Evolutionary conservation across 1,140 invertebrate genomes (phyloP), one percentile per base, ranked within the genome.

Genomic region (Zelostemma sp.): DNA sequence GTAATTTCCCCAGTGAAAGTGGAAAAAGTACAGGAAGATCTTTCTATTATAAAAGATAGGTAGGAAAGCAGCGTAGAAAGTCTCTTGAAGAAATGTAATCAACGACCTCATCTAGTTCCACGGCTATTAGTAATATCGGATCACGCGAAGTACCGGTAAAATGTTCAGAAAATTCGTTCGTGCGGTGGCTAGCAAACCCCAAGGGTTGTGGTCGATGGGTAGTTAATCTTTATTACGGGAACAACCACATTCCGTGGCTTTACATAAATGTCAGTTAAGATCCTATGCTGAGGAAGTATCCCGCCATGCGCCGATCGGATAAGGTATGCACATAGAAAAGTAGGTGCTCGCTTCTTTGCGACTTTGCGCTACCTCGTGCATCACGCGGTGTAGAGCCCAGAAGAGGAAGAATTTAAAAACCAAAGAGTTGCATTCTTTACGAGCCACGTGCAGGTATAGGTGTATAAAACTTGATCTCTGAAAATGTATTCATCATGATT

Each of bases 191-290:
- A 12, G 19, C 19, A 21, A 21, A 28, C 19, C 21, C 6, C 21
- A 14, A 25, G 21, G 46, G 46, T 25, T 2, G 46, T 21, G 46
- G 19, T 11, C 46, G 46, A 17, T 48, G 19, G 46, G 46, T 28
- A 53, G 16, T 45, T 55, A 45, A 31, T 55, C 21, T 28, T 54
- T 54, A 41, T 43, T 43, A 55, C 18, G 38, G 38, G 21, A 45
- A 55, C 51, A 14, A 45, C n/a, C 38, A 45, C 51, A 55, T 55
- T 55, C 33, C 50, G 33, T 21, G 35, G 50, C 50, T 53, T 53
- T 53, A 53, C 50, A 53, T 53, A 53, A 53, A 55, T 28, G 40
- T 45, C 38, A 55, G 51, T 55, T 55, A 55, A 45, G 51, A 55
- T 55, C 41, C 40, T 35, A 55, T 18, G 40, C 16, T 16, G 17